Percentiles rank a stretch among this genome's conserved stretches.
Conservation (phyloP, 2,888 invertebrate species). For the Platynereis dumerilii region DNA sequence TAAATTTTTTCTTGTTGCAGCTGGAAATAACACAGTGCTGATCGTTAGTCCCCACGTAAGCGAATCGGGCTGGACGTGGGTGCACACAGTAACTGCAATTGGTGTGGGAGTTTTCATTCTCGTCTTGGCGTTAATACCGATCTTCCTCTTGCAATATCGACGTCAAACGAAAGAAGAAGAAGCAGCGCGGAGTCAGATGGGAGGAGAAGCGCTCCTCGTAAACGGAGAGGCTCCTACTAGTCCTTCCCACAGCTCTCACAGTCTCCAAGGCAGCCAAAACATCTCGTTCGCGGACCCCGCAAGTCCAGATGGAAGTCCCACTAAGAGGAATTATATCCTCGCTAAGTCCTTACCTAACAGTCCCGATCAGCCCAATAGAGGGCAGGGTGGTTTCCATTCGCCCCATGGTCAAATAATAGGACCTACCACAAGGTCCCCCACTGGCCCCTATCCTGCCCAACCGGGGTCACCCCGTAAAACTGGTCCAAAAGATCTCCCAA, state of each 20-base stretch:
- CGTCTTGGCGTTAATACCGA: conserved; percentile 46
- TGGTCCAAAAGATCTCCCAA: conserved; percentile 24
- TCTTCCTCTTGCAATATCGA: conserved; percentile 50
- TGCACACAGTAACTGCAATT: conserved; percentile 52
- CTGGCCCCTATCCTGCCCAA: not conserved
- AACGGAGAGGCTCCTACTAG: conserved; percentile 32
- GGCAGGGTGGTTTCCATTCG: not conserved
- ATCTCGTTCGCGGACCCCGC: conserved; percentile 26
- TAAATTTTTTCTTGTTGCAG: conserved; percentile 21
- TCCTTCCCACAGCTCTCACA: conserved; percentile 30
- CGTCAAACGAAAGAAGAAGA: conserved; percentile 41
- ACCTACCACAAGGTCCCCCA: conserved; percentile 6
- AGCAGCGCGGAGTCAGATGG: conserved; percentile 27
- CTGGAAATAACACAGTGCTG: conserved; percentile 28
- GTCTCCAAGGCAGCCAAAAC: conserved; percentile 29
- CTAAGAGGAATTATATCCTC: conserved; percentile 22
- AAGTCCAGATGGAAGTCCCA: not conserved
- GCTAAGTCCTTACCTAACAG: not conserved
- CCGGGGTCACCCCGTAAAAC: not conserved
- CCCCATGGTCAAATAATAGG: not conserved
- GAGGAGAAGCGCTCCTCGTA: conserved; percentile 32
- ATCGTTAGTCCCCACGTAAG: conserved; percentile 12
- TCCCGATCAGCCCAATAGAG: not conserved
- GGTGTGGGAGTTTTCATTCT: conserved; percentile 55
- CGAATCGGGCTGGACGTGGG: conserved; percentile 41